phyloP scores from a whole-genome alignment of 2,888 invertebrate species.

The Amiota communis region DNA sequence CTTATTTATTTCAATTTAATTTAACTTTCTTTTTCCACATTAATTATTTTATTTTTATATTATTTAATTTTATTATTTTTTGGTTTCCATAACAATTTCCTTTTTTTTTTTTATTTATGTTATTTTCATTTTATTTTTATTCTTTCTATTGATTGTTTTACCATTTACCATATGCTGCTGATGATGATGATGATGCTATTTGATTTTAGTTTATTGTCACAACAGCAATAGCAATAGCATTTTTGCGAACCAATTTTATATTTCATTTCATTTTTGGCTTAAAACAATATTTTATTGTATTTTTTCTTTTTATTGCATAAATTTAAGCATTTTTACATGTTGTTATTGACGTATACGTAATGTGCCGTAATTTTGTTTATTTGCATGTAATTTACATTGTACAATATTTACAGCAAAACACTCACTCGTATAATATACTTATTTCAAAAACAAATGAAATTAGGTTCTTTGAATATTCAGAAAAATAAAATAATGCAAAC shows the following conservation, averaged over 20 bases:
- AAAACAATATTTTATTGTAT: slow-evolving; percentile 11
- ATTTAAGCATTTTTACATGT: too few relatives aligned
- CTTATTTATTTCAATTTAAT: too few relatives aligned
- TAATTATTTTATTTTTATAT: background rate
- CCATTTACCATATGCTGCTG: background rate
- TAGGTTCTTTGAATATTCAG: too few relatives aligned
- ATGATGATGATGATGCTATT: background rate
- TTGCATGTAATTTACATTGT: background rate
- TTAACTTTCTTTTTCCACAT: too few relatives aligned
- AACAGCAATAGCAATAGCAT: background rate
- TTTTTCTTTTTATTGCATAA: too few relatives aligned
- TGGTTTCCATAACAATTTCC: background rate
- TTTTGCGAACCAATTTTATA: background rate
- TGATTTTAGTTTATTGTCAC: slow-evolving; percentile 18
- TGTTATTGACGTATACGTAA: too few relatives aligned
- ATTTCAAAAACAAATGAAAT: too few relatives aligned
- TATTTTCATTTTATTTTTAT: slow-evolving; percentile 6
- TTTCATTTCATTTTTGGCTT: background rate
- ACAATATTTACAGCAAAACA: too few relatives aligned
- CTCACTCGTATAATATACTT: too few relatives aligned
- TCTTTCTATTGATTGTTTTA: background rate
- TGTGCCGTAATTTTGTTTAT: background rate
- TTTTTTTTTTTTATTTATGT: background rate
- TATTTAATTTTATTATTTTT: background rate
- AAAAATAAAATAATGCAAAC: too few relatives aligned